A percentile compares a stretch with the other conserved stretches of the same genome.
phyloP scores from a whole-genome alignment of 1,140 invertebrate species.

The Oreohelix idahoensis region DNA sequence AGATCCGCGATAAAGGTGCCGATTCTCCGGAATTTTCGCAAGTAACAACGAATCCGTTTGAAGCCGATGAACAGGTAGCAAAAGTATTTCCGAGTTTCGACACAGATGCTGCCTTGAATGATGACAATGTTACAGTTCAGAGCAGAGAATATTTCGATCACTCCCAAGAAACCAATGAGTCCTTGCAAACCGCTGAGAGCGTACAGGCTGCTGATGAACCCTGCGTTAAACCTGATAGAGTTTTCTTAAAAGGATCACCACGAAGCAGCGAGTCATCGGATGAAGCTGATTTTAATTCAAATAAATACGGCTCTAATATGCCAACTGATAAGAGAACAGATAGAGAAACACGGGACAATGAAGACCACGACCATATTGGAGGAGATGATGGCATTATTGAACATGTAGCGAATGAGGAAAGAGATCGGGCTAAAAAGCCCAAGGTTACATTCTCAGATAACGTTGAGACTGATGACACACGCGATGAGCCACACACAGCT shows the following conservation, averaged over 20 bases:
- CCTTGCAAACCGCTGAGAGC: background rate
- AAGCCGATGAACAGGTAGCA: background rate
- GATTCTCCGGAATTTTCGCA: background rate
- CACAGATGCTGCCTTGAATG: constrained; percentile 1
- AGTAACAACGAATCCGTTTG: constrained; percentile 15
- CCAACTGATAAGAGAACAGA: background rate
- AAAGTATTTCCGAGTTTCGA: background rate
- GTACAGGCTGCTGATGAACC: background rate
- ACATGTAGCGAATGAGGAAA: background rate
- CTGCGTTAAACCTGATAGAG: background rate
- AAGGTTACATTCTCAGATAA: background rate
- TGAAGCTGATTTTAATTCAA: background rate
- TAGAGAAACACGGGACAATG: background rate
- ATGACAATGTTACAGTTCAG: constrained; percentile 10
- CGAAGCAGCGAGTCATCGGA: background rate
- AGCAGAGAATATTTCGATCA: background rate
- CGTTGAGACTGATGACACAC: background rate
- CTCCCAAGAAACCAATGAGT: background rate
- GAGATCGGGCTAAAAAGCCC: background rate
- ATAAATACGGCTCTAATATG: background rate
- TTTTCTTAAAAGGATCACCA: background rate
- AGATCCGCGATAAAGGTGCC: background rate
- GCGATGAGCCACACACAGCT: background rate
- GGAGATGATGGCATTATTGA: background rate
- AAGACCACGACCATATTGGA: background rate